A percentile compares a stretch with the other conserved stretches of the same genome.
phyloP scores from a whole-genome alignment of 2,888 invertebrate genomes.

The Octodonta nipae region DNA sequence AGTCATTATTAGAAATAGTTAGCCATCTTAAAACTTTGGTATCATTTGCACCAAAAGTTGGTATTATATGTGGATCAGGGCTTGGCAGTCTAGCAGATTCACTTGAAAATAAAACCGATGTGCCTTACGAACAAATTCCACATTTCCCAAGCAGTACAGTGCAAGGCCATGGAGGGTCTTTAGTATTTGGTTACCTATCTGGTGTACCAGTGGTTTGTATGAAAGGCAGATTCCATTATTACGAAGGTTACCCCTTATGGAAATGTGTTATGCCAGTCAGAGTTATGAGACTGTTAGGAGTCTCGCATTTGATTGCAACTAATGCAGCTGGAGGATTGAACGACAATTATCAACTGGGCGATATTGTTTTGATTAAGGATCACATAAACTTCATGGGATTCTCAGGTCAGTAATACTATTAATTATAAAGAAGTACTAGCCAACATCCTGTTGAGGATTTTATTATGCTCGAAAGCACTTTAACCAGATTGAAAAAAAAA shows the following conservation, averaged over 20 bases:
- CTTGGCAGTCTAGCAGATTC: conserved; percentile 72
- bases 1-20: conserved; percentile 63
- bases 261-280: conserved; percentile 90
- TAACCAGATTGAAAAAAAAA: too few species aligned
- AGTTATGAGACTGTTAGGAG: conserved; percentile 90
- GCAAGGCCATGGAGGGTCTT: conserved; percentile 77
- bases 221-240: conserved; percentile 95
- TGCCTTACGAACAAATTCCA: conserved; percentile 83
- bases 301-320: conserved; percentile 77
- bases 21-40: conserved; percentile 55
- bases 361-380: conserved; percentile 93
- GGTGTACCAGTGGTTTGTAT: conserved; percentile 81
- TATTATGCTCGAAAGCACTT: too few species aligned
- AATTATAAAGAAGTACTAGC: too few species aligned
- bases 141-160: conserved; percentile 89
- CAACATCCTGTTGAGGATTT: too few species aligned
- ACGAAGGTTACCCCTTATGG: conserved; percentile 90
- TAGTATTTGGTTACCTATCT: conserved; percentile 77
- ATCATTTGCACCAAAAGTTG: conserved; percentile 63
- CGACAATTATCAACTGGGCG: conserved; percentile 73
- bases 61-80: conserved; percentile 94
- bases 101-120: conserved; percentile 52
- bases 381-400: conserved; percentile 96
- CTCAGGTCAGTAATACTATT: too few species aligned
- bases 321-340: conserved; percentile 97